Evolutionary conservation across 2,113 vertebrate genomes (phyloP).

Genomic region (Zingel zingel): DNA sequence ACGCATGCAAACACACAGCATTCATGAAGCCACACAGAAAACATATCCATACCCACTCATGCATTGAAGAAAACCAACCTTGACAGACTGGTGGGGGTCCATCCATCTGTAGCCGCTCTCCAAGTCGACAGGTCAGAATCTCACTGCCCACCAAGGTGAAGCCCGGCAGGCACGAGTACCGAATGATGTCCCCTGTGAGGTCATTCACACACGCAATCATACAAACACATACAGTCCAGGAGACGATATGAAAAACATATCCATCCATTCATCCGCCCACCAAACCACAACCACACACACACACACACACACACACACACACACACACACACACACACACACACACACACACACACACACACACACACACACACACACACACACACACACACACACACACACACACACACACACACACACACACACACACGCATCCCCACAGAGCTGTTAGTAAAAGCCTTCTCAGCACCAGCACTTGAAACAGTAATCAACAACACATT

Average conservation of each 20-base stretch:
- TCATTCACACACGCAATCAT: constrained; percentile 47
- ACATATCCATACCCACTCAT: not conserved
- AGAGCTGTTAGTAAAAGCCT: constrained; percentile 37
- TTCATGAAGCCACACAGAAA: not conserved
- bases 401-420: constrained; percentile 9
- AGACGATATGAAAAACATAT: constrained; percentile 29
- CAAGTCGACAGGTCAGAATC: constrained; percentile 94
- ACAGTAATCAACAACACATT: constrained; percentile 68
- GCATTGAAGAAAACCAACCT: constrained; percentile 83
- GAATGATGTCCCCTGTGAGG: constrained; percentile 94
- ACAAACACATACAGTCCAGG: constrained; percentile 25
- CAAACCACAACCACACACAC: constrained; percentile 2
- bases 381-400: constrained; percentile 9
- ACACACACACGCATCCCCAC: not conserved
- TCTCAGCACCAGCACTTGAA: constrained; percentile 50
- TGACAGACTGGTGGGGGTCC: constrained; percentile 93
- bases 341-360: constrained; percentile 5
- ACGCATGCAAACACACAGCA: not conserved
- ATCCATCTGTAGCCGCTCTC: constrained; percentile 96
- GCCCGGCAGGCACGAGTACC: constrained; percentile 94
- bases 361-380: constrained; percentile 31
- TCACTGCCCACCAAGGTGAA: constrained; percentile 96
- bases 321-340: constrained; percentile 12
- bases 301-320: constrained; percentile 25
- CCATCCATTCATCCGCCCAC: constrained; percentile 17